Evolutionary conservation across 37 sponge, comb jelly and placozoan genomes (phyloP), one percentile per base, ranked within the genome.

Genomic region (Geodia barretti): DNA sequence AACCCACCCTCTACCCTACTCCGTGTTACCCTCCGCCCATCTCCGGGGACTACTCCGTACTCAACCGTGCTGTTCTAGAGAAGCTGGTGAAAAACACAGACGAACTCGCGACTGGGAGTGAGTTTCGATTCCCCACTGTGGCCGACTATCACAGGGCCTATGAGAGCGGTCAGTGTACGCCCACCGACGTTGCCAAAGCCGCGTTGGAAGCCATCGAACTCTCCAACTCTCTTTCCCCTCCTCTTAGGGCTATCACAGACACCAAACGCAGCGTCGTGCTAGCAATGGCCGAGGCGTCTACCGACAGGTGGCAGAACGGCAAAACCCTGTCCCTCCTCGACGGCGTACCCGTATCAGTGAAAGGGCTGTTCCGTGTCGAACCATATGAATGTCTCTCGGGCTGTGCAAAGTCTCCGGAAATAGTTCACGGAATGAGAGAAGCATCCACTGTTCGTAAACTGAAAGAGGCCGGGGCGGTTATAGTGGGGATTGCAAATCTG

Each of bases 401-500:
- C 0, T 41, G 86, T 40, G 23, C 68, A 25, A 87, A 77, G 36
- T 31, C 47, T 8, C 83, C 90, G 1, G 70, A 60, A 17, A 35
- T 77, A 9, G 36, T 75, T 31, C 59, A 80, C 21, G 76, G 76
- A 8, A n/a, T 79, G 1, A 64, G 64, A 3, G 93, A 92, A 36
- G 71, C 86, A 58, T 75, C 54, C 25, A 36, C 81, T 42, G 89
- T 73, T 39, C 60, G 67, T 66, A 92, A 84, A 41, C 83, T 97
- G 62, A 84, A 79, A 78, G 43, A 84, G 28, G 78, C 74, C 29
- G 98, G 98, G 30, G 98, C 95, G 23, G 70, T 97, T 7, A 78
- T 97, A 26, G 79, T 97, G 32, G 98, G 98, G 20, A 60, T 95
- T 41, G 81, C 98, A 47, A 97, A 92, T 78, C 83, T 97, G 89